Conservation (phyloP, 2,113 vertebrate genomes). For the Chaenogobius annularis region DNA sequence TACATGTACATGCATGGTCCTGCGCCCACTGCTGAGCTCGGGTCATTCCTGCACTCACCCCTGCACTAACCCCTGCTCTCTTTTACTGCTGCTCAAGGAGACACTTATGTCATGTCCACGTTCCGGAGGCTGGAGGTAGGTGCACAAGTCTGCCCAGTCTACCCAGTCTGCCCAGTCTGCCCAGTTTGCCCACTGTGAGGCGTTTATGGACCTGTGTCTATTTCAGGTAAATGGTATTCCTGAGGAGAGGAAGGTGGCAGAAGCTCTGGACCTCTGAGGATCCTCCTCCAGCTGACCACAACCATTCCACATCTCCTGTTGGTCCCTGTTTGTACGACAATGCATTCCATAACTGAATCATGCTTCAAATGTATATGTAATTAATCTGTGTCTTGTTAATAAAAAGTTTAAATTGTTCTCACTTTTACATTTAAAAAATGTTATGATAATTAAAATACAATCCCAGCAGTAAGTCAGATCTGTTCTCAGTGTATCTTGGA, state of each 20-base stretch:
- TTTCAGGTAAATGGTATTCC: slow-evolving; percentile 99
- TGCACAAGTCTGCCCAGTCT: slow-evolving; percentile 41
- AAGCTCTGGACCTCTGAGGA: slow-evolving; percentile 90
- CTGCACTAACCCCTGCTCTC: slow-evolving; percentile 58
- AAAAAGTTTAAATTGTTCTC: not conserved
- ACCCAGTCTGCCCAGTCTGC: not conserved
- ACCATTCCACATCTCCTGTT: slow-evolving; percentile 60
- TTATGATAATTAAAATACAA: too few species aligned
- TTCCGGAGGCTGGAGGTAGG: slow-evolving; percentile 99
- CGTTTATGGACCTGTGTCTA: slow-evolving; percentile 4
- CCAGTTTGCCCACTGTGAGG: too few species aligned
- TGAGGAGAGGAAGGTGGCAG: slow-evolving; percentile 96
- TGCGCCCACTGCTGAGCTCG: not conserved
- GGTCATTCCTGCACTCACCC: not conserved
- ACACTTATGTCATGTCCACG: slow-evolving; percentile 96
- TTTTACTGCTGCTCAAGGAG: slow-evolving; percentile 96
- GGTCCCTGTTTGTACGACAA: not conserved
- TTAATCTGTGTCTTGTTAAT: not conserved
- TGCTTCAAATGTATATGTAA: not conserved
- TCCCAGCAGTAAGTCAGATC: too few species aligned
- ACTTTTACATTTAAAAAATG: not conserved
- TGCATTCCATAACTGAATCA: not conserved
- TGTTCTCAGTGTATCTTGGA: too few species aligned
- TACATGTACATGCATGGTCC: not conserved
- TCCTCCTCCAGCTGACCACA: slow-evolving; percentile 34